A percentile compares a stretch with the other conserved stretches of the same genome.
phyloP scores from a whole-genome alignment of 1,140 invertebrate genomes.

The Monochamus saltuarius region DNA sequence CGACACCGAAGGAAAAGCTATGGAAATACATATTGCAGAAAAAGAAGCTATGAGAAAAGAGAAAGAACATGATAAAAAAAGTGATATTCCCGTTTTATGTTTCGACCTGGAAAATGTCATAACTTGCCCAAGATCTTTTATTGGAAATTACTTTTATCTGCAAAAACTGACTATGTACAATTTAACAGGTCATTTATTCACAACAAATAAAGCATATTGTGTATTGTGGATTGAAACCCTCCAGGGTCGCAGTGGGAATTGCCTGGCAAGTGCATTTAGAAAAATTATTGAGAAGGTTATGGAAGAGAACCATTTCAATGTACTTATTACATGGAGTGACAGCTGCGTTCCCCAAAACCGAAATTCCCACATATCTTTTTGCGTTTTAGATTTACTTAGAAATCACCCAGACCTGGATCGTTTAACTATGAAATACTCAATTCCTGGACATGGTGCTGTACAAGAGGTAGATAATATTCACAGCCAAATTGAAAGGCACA shows the following conservation, averaged over 20 bases:
- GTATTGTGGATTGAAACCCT: conserved; percentile 17
- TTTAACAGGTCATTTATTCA: too few relatives aligned
- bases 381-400: not conserved
- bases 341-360: conserved; percentile 9
- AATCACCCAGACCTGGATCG: conserved; percentile 8
- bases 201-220: conserved; percentile 18
- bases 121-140: conserved; percentile 17
- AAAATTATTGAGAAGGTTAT: conserved; percentile 7
- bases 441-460: conserved; percentile 1
- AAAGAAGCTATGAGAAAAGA: conserved; percentile 17
- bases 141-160: conserved; percentile 18
- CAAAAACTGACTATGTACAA: conserved; percentile 6
- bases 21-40: conserved; percentile 20
- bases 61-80: conserved; percentile 14
- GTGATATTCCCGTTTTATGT: conserved; percentile 15
- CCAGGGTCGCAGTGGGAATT: not conserved
- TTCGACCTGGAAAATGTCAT: not conserved
- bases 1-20: not conserved
- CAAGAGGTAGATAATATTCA: conserved; percentile 13
- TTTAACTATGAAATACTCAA: conserved; percentile 14
- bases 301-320: not conserved
- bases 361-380: conserved; percentile 16
- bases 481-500: conserved; percentile 16
- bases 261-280: conserved; percentile 1
- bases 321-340: conserved; percentile 14